Percentiles rank a stretch among this genome's conserved stretches.
Conservation (phyloP, 2,113 vertebrate genomes). For the Reinhardtius hippoglossoides region DNA sequence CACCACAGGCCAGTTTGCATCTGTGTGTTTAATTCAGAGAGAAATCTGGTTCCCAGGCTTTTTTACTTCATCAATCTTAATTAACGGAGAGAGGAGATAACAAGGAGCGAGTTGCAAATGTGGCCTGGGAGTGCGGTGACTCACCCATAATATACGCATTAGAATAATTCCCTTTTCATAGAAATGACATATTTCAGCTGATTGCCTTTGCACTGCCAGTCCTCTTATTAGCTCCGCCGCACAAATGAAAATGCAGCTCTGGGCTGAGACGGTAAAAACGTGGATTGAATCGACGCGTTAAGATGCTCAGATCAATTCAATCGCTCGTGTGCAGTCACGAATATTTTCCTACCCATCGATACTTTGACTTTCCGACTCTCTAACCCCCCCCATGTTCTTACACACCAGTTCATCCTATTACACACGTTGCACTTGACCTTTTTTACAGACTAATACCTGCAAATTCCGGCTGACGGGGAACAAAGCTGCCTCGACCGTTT, state of each 20-base stretch:
- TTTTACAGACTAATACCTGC: slow-evolving; percentile 29
- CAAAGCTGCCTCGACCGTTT: slow-evolving; percentile 28
- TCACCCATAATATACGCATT: slow-evolving; percentile 55
- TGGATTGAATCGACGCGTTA: not conserved
- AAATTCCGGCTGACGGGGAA: slow-evolving; percentile 31
- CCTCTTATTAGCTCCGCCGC: slow-evolving; percentile 40
- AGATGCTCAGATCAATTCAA: not conserved
- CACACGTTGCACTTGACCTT: slow-evolving; percentile 31
- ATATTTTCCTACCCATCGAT: not conserved
- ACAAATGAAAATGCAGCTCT: slow-evolving; percentile 28
- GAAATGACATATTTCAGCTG: slow-evolving; percentile 52
- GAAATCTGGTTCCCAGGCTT: slow-evolving; percentile 54
- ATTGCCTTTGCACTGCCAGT: slow-evolving; percentile 49
- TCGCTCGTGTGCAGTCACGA: not conserved
- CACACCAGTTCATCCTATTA: slow-evolving; percentile 27
- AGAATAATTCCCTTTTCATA: slow-evolving; percentile 66
- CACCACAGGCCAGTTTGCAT: slow-evolving; percentile 11
- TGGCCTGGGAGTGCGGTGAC: slow-evolving; percentile 53
- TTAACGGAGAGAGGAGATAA: slow-evolving; percentile 65
- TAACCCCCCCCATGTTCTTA: not conserved
- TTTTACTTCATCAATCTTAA: slow-evolving; percentile 61
- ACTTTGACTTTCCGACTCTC: not conserved
- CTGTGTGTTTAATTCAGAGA: slow-evolving; percentile 48
- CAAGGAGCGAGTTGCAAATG: slow-evolving; percentile 58
- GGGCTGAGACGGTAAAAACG: not conserved